These are phyloP conservation scores for Dolichotis patagonum DNA, from an alignment of 2,113 vertebrate genomes.

Conservation along the genomic window DNA sequence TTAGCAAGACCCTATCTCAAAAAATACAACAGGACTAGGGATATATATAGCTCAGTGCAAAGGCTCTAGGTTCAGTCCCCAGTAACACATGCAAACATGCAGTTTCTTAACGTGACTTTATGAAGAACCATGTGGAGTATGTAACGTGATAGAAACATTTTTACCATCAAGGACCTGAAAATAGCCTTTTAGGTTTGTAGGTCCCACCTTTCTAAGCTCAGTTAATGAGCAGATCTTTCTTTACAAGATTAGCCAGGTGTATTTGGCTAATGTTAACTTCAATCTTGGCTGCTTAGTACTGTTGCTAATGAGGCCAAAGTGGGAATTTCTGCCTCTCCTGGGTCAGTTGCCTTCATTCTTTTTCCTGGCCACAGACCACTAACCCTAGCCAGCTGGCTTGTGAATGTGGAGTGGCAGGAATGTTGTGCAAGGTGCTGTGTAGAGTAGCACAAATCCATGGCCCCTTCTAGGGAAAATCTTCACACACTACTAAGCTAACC, in stretches of 20 bases:
- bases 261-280: constrained; percentile 50
- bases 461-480: constrained; percentile 25
- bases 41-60: neutral
- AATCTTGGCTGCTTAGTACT: constrained; percentile 41
- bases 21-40: neutral
- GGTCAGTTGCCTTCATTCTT: neutral
- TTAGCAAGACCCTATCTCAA: neutral
- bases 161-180: constrained; percentile 31
- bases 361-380: neutral
- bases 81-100: neutral
- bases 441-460: neutral
- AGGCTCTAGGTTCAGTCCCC: neutral
- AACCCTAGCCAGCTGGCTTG: constrained; percentile 13
- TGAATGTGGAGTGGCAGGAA: neutral
- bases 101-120: neutral
- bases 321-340: constrained; percentile 52
- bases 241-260: constrained; percentile 65
- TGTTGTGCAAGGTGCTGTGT: neutral
- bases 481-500: neutral
- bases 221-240: constrained; percentile 64
- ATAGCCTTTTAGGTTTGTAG: constrained; percentile 46
- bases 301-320: constrained; percentile 65
- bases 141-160: constrained; percentile 44
- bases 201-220: constrained; percentile 30
- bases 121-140: constrained; percentile 47